These are phyloP conservation scores for Pristionchus exspectatus DNA, from an alignment of 2,888 invertebrate species.

Conservation along the genomic window DNA sequence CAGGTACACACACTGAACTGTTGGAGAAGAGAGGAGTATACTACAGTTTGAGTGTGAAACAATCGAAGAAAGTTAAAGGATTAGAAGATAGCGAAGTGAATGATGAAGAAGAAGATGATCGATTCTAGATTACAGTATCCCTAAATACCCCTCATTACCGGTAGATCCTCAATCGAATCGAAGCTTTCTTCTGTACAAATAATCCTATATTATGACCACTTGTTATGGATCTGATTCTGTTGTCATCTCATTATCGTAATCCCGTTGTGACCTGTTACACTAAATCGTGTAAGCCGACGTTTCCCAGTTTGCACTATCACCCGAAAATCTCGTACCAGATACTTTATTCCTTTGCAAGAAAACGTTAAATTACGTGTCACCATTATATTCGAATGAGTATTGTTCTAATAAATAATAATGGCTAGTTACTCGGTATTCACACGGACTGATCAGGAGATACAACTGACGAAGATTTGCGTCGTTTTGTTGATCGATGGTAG, in stretches of 20 bases:
- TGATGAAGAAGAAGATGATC: constrained; percentile 48
- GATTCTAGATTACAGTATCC: constrained; percentile 28
- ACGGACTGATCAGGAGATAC: background rate
- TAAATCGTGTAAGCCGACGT: constrained; percentile 18
- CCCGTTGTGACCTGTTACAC: constrained; percentile 36
- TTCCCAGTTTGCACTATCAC: constrained; percentile 10
- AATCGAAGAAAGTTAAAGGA: constrained; percentile 62
- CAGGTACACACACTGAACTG: constrained; percentile 86
- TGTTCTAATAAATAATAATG: constrained; percentile 5
- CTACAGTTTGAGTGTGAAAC: constrained; percentile 81
- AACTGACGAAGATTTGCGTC: background rate
- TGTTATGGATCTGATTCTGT: constrained; percentile 40
- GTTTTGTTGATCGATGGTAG: background rate
- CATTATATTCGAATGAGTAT: background rate
- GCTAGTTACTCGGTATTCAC: background rate
- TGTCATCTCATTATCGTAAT: constrained; percentile 13
- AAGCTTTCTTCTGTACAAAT: constrained; percentile 10
- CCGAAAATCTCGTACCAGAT: background rate
- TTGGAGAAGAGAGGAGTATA: constrained; percentile 85
- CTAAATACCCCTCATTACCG: constrained; percentile 30
- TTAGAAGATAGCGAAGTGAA: background rate
- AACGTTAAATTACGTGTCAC: constrained; percentile 4
- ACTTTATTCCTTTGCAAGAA: constrained; percentile 27
- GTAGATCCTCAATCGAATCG: background rate
- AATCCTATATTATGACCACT: background rate